phyloP scores from a whole-genome alignment of 1,140 invertebrate species.

The Artemia franciscana region DNA sequence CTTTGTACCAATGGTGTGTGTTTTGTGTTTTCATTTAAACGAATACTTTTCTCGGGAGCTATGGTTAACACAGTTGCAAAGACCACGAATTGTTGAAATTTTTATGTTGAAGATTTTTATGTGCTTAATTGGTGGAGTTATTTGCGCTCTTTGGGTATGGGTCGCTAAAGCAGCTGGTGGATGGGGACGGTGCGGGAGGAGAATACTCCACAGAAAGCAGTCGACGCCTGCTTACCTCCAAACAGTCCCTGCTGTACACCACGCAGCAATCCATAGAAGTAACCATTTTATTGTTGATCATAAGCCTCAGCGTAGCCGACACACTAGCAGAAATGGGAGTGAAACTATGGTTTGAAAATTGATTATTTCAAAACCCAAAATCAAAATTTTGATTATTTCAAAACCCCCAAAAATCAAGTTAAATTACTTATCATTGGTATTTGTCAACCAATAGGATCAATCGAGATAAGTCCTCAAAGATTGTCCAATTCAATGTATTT shows the following conservation, averaged over 20 bases:
- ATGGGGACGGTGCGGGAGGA: slow-evolving; percentile 22
- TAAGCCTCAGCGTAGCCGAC: slow-evolving; percentile 16
- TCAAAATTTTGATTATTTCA: too few species aligned
- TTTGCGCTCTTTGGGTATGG: slow-evolving; percentile 31
- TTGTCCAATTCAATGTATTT: too few species aligned
- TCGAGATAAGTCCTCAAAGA: too few species aligned
- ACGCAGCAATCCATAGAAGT: slow-evolving; percentile 2
- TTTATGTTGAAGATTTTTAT: slow-evolving; percentile 32
- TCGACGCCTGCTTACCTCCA: slow-evolving; percentile 13
- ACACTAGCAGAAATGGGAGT: slow-evolving; percentile 17
- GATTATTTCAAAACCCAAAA: too few species aligned
- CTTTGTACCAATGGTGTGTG: slow-evolving; percentile 25
- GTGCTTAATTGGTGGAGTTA: slow-evolving; percentile 29
- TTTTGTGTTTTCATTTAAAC: slow-evolving; percentile 27
- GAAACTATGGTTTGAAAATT: slow-evolving; percentile 20
- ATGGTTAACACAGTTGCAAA: slow-evolving; percentile 18
- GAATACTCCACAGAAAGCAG: slow-evolving; percentile 17
- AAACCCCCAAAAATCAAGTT: too few species aligned
- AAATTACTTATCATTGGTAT: too few species aligned
- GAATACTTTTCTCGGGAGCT: slow-evolving; percentile 23
- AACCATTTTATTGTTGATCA: slow-evolving; percentile 16
- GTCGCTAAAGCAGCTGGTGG: slow-evolving; percentile 27
- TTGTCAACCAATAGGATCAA: too few species aligned
- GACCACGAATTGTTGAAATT: slow-evolving; percentile 21
- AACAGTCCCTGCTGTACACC: slow-evolving; percentile 7